These are phyloP conservation scores for Pherbina coryleti DNA, from an alignment of 2,888 invertebrate species.

Conservation along the genomic window DNA sequence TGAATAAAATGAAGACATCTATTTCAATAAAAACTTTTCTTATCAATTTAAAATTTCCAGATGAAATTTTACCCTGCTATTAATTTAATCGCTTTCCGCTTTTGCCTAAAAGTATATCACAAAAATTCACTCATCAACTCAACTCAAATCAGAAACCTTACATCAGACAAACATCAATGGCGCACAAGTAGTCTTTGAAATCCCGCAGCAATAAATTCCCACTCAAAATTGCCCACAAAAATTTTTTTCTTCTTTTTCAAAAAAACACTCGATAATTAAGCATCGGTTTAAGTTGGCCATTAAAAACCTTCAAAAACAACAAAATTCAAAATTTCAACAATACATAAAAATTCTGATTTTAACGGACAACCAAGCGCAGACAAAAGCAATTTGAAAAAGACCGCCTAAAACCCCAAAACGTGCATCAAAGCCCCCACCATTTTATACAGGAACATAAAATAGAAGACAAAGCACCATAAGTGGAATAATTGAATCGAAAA, in stretches of 20 bases:
- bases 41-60: too few species aligned
- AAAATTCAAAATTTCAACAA: conserved; percentile 45
- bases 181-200: conserved; percentile 15
- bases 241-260: neutral
- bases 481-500: neutral
- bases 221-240: neutral
- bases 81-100: neutral
- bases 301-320: conserved; percentile 34
- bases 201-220: neutral
- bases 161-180: neutral
- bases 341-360: conserved; percentile 32
- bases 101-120: neutral
- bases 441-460: neutral
- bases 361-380: neutral
- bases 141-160: neutral
- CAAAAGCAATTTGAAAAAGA: neutral
- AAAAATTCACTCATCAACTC: neutral
- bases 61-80: neutral
- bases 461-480: neutral
- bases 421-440: neutral
- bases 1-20: too few species aligned
- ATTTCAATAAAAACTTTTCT: too few species aligned
- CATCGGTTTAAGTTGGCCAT: conserved; percentile 38
- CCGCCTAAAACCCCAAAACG: neutral
- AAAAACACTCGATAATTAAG: conserved; percentile 32